phyloP scores from a whole-genome alignment of 2,113 vertebrate species.

The Sinocyclocheilus anophthalmus region DNA sequence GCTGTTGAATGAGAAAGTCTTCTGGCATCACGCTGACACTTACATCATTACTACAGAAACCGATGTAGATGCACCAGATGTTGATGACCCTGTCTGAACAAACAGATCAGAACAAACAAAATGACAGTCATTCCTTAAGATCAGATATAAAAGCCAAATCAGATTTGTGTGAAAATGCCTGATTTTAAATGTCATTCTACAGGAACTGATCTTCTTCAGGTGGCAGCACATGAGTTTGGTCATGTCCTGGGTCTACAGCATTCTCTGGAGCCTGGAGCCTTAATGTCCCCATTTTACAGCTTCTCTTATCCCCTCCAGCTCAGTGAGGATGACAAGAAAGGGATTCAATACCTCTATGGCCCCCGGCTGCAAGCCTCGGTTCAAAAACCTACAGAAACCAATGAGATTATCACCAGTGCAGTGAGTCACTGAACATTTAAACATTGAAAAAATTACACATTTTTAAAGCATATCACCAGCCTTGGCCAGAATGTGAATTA shows the following conservation, averaged over 20 bases:
- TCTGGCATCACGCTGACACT: not conserved
- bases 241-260: slow-evolving; percentile 92
- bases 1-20: not conserved
- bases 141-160: not conserved
- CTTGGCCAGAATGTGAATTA: too few relatives aligned
- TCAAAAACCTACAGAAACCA: slow-evolving; percentile 66
- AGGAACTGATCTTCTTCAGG: slow-evolving; percentile 95
- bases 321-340: slow-evolving; percentile 86
- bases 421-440: slow-evolving; percentile 61
- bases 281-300: slow-evolving; percentile 94
- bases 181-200: not conserved
- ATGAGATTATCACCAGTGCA: slow-evolving; percentile 67
- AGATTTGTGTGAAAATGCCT: not conserved
- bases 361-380: not conserved
- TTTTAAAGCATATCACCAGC: not conserved
- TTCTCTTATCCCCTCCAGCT: slow-evolving; percentile 88
- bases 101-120: not conserved
- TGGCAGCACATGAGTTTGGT: slow-evolving; percentile 94
- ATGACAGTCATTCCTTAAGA: not conserved
- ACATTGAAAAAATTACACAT: not conserved
- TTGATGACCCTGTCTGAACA: not conserved
- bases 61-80: not conserved
- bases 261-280: slow-evolving; percentile 81
- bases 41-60: not conserved
- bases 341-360: slow-evolving; percentile 91